phyloP scores from a whole-genome alignment of 2,113 vertebrate genomes.

The Myotis yumanensis region DNA sequence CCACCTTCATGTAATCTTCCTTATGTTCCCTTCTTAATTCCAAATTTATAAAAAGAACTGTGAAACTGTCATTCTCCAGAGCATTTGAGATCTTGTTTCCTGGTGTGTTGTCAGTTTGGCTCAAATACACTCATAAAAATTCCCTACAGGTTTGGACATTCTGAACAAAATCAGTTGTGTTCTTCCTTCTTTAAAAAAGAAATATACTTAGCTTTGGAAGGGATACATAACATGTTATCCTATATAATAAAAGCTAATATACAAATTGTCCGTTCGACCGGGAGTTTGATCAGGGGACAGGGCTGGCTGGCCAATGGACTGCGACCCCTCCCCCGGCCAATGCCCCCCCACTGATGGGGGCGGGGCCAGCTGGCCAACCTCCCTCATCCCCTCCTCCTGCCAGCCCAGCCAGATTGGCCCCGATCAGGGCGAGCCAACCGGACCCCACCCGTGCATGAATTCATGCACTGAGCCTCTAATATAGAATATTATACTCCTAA shows the following conservation, averaged over 20 bases:
- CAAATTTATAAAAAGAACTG: background rate
- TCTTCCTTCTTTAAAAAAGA: slow-evolving; percentile 35
- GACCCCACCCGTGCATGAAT: no score
- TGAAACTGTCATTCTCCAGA: background rate
- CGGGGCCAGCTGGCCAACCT: no score
- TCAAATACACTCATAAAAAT: background rate
- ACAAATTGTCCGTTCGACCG: no score
- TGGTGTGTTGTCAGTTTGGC: background rate
- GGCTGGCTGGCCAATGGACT: no score
- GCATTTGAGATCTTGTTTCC: background rate
- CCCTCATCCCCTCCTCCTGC: no score
- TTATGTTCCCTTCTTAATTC: background rate
- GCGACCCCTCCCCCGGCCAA: no score
- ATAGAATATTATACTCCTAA: background rate
- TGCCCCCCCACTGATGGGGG: no score
- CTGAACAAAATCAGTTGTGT: slow-evolving; percentile 30
- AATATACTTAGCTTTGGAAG: slow-evolving; percentile 17
- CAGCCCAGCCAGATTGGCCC: no score
- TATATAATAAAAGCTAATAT: no score
- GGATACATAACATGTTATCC: background rate
- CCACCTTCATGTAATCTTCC: background rate
- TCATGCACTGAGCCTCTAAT: background rate
- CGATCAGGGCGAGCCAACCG: rapidly evolving
- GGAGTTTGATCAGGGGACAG: no score
- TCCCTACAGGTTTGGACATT: background rate